Percentiles rank a stretch among this genome's conserved stretches.
These are phyloP conservation scores for Gryon sp. DNA, from an alignment of 1,140 invertebrate species.

Conservation along the genomic window DNA sequence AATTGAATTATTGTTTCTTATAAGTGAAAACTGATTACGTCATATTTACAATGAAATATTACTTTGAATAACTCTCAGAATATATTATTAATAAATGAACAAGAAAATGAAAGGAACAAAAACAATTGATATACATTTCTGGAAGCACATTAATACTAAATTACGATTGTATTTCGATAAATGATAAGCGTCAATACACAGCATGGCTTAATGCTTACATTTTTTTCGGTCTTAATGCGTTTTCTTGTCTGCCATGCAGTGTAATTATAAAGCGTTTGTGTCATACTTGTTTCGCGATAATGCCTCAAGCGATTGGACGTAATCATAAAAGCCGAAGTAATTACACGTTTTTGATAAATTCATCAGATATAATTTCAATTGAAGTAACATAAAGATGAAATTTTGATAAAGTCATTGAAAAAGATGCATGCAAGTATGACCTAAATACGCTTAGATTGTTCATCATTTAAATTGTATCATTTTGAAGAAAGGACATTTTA, in stretches of 20 bases:
- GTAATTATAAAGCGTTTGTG: constrained; percentile 57
- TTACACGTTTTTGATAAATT: constrained; percentile 18
- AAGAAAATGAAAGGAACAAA: not conserved
- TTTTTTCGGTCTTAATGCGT: constrained; percentile 53
- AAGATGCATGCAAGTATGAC: too few species aligned
- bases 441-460: too few species aligned
- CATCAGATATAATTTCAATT: constrained; percentile 1
- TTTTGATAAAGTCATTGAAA: too few species aligned
- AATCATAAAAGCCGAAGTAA: constrained; percentile 46
- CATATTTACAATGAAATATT: too few species aligned
- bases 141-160: constrained; percentile 39
- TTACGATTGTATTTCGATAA: constrained; percentile 18
- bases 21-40: too few species aligned
- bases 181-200: constrained; percentile 36
- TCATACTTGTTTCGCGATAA: constrained; percentile 22
- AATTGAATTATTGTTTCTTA: too few species aligned
- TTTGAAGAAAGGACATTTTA: too few species aligned
- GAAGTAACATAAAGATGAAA: not conserved
- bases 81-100: too few species aligned
- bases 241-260: constrained; percentile 64
- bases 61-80: too few species aligned
- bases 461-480: too few species aligned
- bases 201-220: constrained; percentile 44
- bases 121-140: constrained; percentile 12
- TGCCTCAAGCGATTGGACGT: constrained; percentile 34